These are phyloP conservation scores for Scyliorhinus canicula DNA, from an alignment of 2,797 vertebrate species.

Conservation along the genomic window DNA sequence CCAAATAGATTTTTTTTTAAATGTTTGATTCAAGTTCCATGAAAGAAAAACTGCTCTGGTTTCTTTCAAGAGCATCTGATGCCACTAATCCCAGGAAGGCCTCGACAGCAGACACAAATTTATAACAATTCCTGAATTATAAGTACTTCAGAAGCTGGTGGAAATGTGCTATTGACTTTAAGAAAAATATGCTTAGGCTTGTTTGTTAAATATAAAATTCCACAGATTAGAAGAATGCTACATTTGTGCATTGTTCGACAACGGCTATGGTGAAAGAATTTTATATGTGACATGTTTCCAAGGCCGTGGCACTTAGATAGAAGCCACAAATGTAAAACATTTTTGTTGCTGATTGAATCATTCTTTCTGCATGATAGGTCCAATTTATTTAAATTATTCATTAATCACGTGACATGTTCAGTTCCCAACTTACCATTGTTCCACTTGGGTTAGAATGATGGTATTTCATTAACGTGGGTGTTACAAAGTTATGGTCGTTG, in stretches of 20 bases:
- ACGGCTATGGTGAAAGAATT: background rate
- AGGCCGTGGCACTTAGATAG: background rate
- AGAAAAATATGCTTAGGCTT: background rate
- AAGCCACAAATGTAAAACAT: background rate
- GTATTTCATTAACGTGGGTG: background rate
- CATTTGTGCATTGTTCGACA: background rate
- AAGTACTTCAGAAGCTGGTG: background rate
- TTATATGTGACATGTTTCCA: background rate
- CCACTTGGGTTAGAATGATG: background rate
- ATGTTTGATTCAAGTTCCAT: background rate
- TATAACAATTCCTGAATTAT: background rate
- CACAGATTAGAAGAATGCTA: background rate
- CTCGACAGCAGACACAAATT: background rate
- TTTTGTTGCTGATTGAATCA: background rate
- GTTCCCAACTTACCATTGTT: background rate
- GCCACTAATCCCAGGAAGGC: background rate
- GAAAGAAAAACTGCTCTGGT: background rate
- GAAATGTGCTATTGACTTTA: background rate
- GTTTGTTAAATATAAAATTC: background rate
- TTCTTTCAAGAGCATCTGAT: conserved; percentile 2
- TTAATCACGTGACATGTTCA: background rate
- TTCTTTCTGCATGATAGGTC: background rate
- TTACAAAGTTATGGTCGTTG: too few species aligned
- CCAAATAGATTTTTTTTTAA: background rate
- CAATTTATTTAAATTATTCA: conserved; percentile 3